A percentile compares a stretch with the other conserved stretches of the same genome.
These are phyloP conservation scores for Atta cephalotes DNA, from an alignment of 1,140 invertebrate genomes.

Conservation along the genomic window DNA sequence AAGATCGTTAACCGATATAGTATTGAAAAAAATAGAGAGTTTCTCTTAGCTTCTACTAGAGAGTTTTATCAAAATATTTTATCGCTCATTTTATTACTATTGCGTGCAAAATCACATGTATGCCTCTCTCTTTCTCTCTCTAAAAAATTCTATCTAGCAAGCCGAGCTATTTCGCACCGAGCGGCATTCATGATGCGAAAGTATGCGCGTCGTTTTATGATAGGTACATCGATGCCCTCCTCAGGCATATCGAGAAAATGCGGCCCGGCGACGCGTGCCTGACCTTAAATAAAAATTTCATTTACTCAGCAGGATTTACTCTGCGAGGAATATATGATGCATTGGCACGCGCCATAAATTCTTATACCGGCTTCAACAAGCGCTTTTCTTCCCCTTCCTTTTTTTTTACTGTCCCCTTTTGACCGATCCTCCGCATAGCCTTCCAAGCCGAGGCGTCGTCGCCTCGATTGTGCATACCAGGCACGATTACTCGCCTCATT, in stretches of 20 bases:
- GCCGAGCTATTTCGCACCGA: not conserved
- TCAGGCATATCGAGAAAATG: not conserved
- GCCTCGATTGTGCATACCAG: slow-evolving; percentile 68
- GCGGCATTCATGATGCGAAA: slow-evolving; percentile 21
- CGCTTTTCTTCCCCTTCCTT: slow-evolving; percentile 33
- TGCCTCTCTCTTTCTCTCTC: not conserved
- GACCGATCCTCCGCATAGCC: not conserved
- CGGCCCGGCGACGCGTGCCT: not conserved
- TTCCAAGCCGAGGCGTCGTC: slow-evolving; percentile 59
- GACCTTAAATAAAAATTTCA: slow-evolving; percentile 20
- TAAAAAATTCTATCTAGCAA: slow-evolving; percentile 29
- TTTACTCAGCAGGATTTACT: slow-evolving; percentile 21
- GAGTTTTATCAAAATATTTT: not conserved
- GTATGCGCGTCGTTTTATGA: slow-evolving; percentile 39
- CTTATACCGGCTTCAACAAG: not conserved
- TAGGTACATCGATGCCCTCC: slow-evolving; percentile 26
- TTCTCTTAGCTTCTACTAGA: no score
- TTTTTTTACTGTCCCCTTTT: not conserved
- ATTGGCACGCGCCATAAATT: slow-evolving; percentile 22
- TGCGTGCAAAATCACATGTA: no score
- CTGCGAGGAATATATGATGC: slow-evolving; percentile 18
- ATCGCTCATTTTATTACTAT: not conserved
- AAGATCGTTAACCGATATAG: not conserved
- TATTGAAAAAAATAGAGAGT: not conserved
- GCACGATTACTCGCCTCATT: slow-evolving; percentile 54